A percentile compares a stretch with the other conserved stretches of the same genome.
These are phyloP conservation scores for Clusia tigrina DNA, from an alignment of 2,888 invertebrate genomes.

Conservation along the genomic window DNA sequence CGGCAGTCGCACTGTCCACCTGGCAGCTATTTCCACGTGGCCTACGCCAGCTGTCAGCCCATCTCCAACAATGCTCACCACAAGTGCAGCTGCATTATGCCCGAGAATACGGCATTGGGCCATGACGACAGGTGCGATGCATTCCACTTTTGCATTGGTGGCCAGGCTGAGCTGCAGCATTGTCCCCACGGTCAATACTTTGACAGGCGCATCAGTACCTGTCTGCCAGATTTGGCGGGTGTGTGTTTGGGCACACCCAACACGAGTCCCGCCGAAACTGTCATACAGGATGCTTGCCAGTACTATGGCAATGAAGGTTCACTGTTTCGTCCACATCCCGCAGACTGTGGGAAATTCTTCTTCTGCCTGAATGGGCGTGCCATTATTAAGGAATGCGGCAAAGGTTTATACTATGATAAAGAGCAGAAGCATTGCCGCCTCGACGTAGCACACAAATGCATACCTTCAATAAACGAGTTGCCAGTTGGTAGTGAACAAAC, in stretches of 20 bases:
- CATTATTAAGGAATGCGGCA: constrained; percentile 41
- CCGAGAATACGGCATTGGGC: constrained; percentile 40
- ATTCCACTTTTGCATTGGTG: constrained; percentile 42
- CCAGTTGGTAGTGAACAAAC: no score
- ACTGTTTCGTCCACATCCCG: constrained; percentile 34
- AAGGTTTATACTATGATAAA: constrained; percentile 42
- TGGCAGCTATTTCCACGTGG: constrained; percentile 40
- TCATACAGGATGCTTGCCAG: constrained; percentile 32
- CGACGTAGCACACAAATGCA: constrained; percentile 33
- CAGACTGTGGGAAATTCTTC: constrained; percentile 45
- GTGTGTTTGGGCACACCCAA: constrained; percentile 39
- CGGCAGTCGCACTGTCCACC: constrained; percentile 32
- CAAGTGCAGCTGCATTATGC: constrained; percentile 47
- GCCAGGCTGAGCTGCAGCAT: constrained; percentile 36
- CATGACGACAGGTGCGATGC: constrained; percentile 42
- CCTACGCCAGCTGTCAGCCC: constrained; percentile 37
- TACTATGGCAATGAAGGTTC: constrained; percentile 21
- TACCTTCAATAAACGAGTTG: no score
- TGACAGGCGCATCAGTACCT: constrained; percentile 34
- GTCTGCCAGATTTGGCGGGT: constrained; percentile 40
- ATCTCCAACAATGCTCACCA: constrained; percentile 35
- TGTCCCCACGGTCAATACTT: constrained; percentile 45
- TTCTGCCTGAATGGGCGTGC: constrained; percentile 40
- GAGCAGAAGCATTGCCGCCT: constrained; percentile 26
- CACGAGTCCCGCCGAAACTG: constrained; percentile 20